These are phyloP conservation scores for Chaitophorus viminalis DNA, from an alignment of 2,888 invertebrate genomes.

Conservation along the genomic window DNA sequence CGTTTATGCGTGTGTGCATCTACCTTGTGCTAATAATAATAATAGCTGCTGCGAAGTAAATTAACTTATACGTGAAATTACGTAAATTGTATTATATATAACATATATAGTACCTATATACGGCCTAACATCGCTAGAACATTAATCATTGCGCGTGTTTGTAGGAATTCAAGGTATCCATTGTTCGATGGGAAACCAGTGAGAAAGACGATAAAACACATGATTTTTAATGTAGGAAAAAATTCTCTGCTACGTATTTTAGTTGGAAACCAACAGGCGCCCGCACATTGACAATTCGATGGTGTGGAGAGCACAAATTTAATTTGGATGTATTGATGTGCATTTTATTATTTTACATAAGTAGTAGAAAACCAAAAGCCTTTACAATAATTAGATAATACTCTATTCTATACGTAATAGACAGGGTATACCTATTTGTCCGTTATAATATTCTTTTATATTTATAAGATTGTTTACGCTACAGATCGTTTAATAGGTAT, in stretches of 20 bases:
- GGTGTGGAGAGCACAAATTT: not conserved
- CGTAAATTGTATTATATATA: conserved; percentile 31
- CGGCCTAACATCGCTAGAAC: not conserved
- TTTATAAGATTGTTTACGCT: not conserved
- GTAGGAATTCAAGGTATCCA: conserved; percentile 46
- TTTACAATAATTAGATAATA: too few species aligned
- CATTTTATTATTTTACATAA: not conserved
- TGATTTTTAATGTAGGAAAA: conserved; percentile 25
- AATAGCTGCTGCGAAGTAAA: conserved; percentile 44
- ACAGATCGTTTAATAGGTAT: not conserved
- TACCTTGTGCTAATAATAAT: conserved; percentile 51
- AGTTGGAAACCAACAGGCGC: conserved; percentile 55
- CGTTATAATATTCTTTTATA: not conserved
- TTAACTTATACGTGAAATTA: conserved; percentile 41
- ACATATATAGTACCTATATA: not conserved
- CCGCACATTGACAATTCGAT: conserved; percentile 19
- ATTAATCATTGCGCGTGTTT: conserved; percentile 39
- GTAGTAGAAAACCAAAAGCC: not conserved
- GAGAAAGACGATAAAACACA: conserved; percentile 48
- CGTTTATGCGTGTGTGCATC: not conserved
- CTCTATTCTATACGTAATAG: too few species aligned
- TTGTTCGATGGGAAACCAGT: conserved; percentile 47
- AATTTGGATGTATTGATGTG: not conserved
- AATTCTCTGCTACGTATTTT: conserved; percentile 25
- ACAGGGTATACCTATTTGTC: not conserved